Evolutionary conservation across 1,140 invertebrate genomes (phyloP), one percentile per base, ranked within the genome.

Genomic region (Microplitis demolitor): DNA sequence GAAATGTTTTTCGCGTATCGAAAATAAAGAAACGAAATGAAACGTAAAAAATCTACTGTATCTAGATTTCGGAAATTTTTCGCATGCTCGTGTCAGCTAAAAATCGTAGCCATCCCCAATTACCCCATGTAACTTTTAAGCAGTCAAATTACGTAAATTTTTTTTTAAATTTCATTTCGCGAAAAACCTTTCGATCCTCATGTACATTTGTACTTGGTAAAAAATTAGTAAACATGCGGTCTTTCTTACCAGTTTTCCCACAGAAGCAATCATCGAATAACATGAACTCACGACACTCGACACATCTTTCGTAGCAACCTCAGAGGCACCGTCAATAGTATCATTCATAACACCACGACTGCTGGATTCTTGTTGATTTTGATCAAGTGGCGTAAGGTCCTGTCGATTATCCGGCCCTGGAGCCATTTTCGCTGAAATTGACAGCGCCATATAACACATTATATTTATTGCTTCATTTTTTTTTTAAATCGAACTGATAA

Each of bases 381-480:
- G 91, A 87, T 91, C 90, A 78, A 90, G 90, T 75, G 90, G 90
- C 85, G 91, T 90, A 61, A 90, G 90, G 87, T 91, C 90, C 86
- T 90, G 91, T 87, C 91, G 90, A 87, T 91, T 89, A 82, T 91
- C 90, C 84, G 90, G 90, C 86, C 90, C 90, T 88, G 90, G 90
- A 89, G 90, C 90, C 91, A 92, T 92, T 85, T 91, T 91, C 86
- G 88, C 86, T 81, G 88, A 87, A 86, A 80, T 78, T 77, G 81
- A 82, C 79, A 82, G 78, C 66, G 79, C 77, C 73, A 77, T 82
- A 64, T 83, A 45, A 45, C 39, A 78, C 50, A 71, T 76, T 68
- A 73, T 78, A 61, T 76, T 83, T 78, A 83, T 80, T 77, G 60
- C 71, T 74, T 73, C 54, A 24, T 77, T 61, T 24, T 75, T 64